Conservation (phyloP, 2,888 invertebrate species). For the Drosophila putrida region DNA sequence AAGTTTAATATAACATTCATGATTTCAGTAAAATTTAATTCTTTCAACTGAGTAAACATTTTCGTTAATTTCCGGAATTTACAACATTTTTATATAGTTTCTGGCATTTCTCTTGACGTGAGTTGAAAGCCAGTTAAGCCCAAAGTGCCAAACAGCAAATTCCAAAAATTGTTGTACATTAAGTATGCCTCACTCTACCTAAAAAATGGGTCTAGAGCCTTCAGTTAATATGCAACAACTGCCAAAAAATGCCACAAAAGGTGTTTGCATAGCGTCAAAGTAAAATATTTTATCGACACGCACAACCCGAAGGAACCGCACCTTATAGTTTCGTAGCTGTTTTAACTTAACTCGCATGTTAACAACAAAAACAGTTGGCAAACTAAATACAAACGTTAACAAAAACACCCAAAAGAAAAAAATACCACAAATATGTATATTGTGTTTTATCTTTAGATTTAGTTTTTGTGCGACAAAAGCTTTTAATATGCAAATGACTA, state of each 20-base stretch:
- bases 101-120: not conserved
- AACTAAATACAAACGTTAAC: conserved; percentile 27
- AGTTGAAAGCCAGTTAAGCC: not conserved
- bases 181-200: not conserved
- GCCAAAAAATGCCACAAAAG: conserved; percentile 61
- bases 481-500: conserved; percentile 81
- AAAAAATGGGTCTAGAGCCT: not conserved
- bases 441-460: conserved; percentile 78
- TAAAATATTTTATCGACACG: conserved; percentile 77
- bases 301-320: conserved; percentile 57
- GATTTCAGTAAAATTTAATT: not conserved
- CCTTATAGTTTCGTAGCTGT: conserved; percentile 19
- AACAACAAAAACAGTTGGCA: conserved; percentile 59
- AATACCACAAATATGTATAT: conserved; percentile 34
- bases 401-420: conserved; percentile 34
- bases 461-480: conserved; percentile 82
- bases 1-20: not conserved
- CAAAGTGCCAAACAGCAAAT: conserved; percentile 46
- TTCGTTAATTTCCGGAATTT: not conserved
- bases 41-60: not conserved
- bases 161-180: conserved; percentile 24
- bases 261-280: conserved; percentile 78
- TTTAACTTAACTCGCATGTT: conserved; percentile 75
- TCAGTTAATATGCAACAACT: conserved; percentile 8
- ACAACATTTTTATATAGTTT: conserved; percentile 5